Base-by-base conservation (phyloP, 2,888 invertebrate species). In the Drosophila rellima region DNA sequence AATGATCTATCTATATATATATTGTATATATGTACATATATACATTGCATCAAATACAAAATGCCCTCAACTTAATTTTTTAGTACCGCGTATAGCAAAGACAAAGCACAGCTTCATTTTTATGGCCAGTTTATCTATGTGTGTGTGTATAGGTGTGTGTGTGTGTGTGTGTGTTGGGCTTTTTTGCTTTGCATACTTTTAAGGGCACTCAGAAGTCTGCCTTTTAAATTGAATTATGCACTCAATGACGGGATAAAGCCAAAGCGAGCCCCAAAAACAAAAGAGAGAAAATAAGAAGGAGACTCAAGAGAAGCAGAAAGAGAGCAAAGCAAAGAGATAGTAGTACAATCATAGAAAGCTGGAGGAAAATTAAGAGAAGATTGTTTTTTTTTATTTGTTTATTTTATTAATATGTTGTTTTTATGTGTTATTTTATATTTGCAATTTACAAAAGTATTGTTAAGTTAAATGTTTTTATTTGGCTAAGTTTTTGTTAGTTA, bases 141-240 rank as follows among this genome's bases (percentile, higher is more conserved):
- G 18, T 65, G 18, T 45, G 18, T 61, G n/a, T n/a, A n/a, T n/a
- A n/a, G 42, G 47, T 45, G 8, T 15, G 26, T 20, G 31, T 40
- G 42, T 23, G 54, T 56, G 62, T 42, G 23, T 33, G 26, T 31
- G 31, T 18, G 39, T 31, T 40, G 13, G n/a, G 50, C 33, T 15
- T 47, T 74, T 50, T 70, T 78, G 82, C 78, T 75, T 84, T 84
- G 86, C 86, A 84, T 82, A 88, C 86, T 82, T 76, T 80, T 69
- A 80, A 73, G 57, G 66, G 71, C 76, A 86, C 79, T 80, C 74
- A 80, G 73, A 74, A 80, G 78, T 71, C 71, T 61, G 63, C 60
- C 50, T 61, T 70, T 68, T 66, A 82, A 83, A 88, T 83, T 83
- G 88, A 83, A 85, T 83, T 83, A 83, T 83, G 88, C 82, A 88